Conservation (phyloP, 2,113 vertebrate genomes). For the Muscicapa adusta region DNA sequence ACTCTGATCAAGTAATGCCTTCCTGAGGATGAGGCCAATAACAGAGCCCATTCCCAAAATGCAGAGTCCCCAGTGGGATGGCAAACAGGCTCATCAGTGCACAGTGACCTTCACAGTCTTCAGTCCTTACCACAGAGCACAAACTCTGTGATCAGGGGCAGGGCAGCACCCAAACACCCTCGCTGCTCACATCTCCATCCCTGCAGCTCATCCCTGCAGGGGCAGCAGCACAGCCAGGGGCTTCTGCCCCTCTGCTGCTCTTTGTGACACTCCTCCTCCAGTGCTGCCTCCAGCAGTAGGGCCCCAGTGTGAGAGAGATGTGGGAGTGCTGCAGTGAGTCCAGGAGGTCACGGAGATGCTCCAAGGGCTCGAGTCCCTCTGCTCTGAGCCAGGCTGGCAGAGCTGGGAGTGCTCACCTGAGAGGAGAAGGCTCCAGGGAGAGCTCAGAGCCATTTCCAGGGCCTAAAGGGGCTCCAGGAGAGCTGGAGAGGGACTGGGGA, state of each 20-base stretch:
- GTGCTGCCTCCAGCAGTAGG: background rate
- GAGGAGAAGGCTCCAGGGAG: background rate
- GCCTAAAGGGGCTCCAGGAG: background rate
- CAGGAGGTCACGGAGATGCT: fast-evolving
- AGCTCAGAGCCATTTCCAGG: fast-evolving
- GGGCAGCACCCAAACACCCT: background rate
- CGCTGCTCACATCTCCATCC: fast-evolving
- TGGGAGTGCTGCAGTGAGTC: background rate
- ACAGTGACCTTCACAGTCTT: background rate
- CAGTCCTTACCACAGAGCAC: background rate
- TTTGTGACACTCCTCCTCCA: background rate
- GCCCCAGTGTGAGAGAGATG: fast-evolving
- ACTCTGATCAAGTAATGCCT: background rate
- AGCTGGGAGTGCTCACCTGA: background rate
- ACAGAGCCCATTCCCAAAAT: conserved; percentile 18
- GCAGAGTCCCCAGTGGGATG: background rate
- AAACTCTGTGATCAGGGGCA: fast-evolving
- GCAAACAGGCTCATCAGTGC: background rate
- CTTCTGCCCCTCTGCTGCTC: background rate
- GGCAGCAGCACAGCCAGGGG: background rate
- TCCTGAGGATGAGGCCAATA: conserved; percentile 9
- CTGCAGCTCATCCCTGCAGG: background rate
- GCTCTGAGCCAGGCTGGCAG: background rate
- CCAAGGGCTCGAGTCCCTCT: background rate
- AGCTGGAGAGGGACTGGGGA: background rate